Conservation (phyloP, 2,113 vertebrate genomes). For the Siphamia tubifer region DNA sequence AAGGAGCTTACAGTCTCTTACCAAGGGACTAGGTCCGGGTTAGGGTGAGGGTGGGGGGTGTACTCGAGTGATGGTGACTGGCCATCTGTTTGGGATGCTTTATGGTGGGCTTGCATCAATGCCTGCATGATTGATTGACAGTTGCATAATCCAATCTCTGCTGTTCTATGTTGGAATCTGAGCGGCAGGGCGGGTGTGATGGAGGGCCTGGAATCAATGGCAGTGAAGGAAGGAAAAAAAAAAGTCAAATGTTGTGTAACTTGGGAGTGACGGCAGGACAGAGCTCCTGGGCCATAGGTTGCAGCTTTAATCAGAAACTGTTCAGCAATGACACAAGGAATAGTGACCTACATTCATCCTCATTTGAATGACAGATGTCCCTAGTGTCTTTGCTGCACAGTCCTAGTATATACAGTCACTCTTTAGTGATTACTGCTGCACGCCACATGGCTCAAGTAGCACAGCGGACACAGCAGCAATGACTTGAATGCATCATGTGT, state of each 20-base stretch:
- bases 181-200: neutral
- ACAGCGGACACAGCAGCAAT: neutral
- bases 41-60: constrained; percentile 56
- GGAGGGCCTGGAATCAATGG: constrained; percentile 12
- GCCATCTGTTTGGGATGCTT: constrained; percentile 79
- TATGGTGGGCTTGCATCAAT: constrained; percentile 59
- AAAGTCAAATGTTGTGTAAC: constrained; percentile 35
- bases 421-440: constrained; percentile 54
- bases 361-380: constrained; percentile 73
- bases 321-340: constrained; percentile 45
- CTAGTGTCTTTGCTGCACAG: constrained; percentile 44
- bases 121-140: constrained; percentile 69
- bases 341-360: constrained; percentile 70
- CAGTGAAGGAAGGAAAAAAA: neutral
- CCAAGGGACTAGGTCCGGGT: constrained; percentile 48
- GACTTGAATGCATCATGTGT: neutral
- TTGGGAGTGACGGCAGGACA: neutral
- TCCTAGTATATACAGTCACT: constrained; percentile 40
- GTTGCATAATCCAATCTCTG: constrained; percentile 63
- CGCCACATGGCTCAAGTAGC: constrained; percentile 16
- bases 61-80: constrained; percentile 43
- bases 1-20: constrained; percentile 78
- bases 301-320: constrained; percentile 58
- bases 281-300: constrained; percentile 31
- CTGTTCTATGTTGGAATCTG: constrained; percentile 17